A percentile compares a stretch with the other conserved stretches of the same genome.
Conservation (phyloP, 2,888 invertebrate species). For the Luperina testacea region DNA sequence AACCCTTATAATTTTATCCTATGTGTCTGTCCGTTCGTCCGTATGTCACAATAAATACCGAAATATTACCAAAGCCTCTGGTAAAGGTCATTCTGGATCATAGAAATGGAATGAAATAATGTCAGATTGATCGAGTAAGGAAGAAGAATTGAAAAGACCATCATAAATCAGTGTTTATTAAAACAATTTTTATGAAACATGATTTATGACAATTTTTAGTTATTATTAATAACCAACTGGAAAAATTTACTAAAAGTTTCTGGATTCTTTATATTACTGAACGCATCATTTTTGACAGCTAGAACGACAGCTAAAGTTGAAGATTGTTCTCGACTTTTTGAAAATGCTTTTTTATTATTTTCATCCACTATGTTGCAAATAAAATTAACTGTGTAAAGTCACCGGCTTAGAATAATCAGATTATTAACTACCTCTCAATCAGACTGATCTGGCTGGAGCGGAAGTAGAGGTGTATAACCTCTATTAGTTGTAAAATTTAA, state of each 20-base stretch:
- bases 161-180: neutral
- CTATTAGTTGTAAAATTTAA: conserved; percentile 69
- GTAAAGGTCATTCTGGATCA: neutral
- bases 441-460: conserved; percentile 70
- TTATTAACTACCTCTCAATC: conserved; percentile 70
- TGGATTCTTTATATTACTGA: conserved; percentile 27
- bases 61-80: no score
- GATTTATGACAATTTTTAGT: no score
- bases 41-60: no score
- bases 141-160: neutral
- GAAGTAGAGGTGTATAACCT: conserved; percentile 78
- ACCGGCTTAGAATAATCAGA: conserved; percentile 53
- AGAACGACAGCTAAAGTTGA: conserved; percentile 64
- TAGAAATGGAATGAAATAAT: neutral
- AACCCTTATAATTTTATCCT: no score
- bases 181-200: no score
- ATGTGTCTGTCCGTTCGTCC: no score
- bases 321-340: conserved; percentile 86
- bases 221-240: no score
- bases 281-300: conserved; percentile 43
- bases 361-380: conserved; percentile 70
- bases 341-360: conserved; percentile 77
- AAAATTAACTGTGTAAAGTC: conserved; percentile 73
- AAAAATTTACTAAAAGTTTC: conserved; percentile 16
- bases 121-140: neutral